Conservation (phyloP, 1,140 invertebrate genomes). For the Andricus grossulariae region DNA sequence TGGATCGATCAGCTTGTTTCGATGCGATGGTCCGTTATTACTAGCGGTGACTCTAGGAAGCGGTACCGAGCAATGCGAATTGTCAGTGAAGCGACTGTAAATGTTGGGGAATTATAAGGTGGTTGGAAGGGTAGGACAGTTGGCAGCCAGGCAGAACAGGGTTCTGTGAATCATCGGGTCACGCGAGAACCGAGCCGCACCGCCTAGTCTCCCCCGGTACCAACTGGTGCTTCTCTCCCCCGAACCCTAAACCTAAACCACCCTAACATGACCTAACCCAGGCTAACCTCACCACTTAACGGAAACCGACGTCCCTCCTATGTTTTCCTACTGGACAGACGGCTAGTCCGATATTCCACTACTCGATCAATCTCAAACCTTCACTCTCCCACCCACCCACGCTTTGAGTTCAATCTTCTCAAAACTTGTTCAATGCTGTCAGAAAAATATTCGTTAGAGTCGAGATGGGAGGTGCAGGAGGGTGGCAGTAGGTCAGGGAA, state of each 20-base stretch:
- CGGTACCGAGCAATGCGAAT: constrained; percentile 23
- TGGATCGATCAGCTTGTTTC: too few relatives aligned
- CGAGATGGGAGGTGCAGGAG: too few relatives aligned
- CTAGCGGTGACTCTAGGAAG: constrained; percentile 11
- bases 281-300: constrained; percentile 25
- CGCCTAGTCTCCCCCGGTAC: constrained; percentile 36
- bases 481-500: too few relatives aligned
- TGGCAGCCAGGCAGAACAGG: constrained; percentile 32
- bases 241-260: constrained; percentile 30
- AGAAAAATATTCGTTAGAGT: not conserved
- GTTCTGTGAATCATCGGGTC: constrained; percentile 45
- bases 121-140: constrained; percentile 43
- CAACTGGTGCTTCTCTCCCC: constrained; percentile 40
- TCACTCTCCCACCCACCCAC: constrained; percentile 10
- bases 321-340: constrained; percentile 29
- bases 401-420: constrained; percentile 6
- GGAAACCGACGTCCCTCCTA: constrained; percentile 28
- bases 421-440: not conserved
- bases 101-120: constrained; percentile 36
- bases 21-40: not conserved
- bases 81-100: constrained; percentile 32
- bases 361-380: constrained; percentile 28
- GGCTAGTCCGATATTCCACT: constrained; percentile 21
- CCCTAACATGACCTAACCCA: constrained; percentile 44
- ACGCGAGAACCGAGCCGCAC: constrained; percentile 42